Evolutionary conservation across 2,888 invertebrate species (phyloP).

Genomic region (Coelogynopora nodosa): DNA sequence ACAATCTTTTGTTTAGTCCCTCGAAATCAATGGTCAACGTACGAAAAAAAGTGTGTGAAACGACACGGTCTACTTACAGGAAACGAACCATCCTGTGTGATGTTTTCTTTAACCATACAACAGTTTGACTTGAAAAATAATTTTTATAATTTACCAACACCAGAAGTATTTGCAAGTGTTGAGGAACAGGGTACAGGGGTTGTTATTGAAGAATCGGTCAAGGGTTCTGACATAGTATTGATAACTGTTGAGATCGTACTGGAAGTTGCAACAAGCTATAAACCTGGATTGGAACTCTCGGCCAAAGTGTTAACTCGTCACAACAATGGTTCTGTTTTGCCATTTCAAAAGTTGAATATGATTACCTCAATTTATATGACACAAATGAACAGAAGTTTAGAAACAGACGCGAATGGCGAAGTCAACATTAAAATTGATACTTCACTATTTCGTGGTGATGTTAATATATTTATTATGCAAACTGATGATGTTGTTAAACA

Average conservation of each 20-base stretch:
- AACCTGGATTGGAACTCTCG: neutral
- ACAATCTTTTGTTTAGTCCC: neutral
- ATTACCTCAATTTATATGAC: neutral
- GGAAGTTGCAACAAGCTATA: neutral
- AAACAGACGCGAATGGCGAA: neutral
- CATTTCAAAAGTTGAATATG: neutral
- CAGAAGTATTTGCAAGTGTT: neutral
- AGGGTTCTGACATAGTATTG: neutral
- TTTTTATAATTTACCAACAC: neutral
- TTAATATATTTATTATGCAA: neutral
- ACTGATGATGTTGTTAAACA: neutral
- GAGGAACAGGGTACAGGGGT: neutral
- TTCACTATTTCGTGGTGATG: neutral
- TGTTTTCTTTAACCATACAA: neutral
- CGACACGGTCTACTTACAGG: neutral
- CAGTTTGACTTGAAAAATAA: neutral
- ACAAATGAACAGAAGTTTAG: neutral
- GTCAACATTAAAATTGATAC: neutral
- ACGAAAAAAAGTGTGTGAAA: neutral
- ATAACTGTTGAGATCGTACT: neutral
- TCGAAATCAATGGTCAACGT: neutral
- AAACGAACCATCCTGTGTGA: neutral
- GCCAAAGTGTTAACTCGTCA: neutral
- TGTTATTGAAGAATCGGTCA: neutral
- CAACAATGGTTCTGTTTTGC: neutral